phyloP scores from a whole-genome alignment of 2,797 vertebrate genomes.

The Loriculus beryllinus region DNA sequence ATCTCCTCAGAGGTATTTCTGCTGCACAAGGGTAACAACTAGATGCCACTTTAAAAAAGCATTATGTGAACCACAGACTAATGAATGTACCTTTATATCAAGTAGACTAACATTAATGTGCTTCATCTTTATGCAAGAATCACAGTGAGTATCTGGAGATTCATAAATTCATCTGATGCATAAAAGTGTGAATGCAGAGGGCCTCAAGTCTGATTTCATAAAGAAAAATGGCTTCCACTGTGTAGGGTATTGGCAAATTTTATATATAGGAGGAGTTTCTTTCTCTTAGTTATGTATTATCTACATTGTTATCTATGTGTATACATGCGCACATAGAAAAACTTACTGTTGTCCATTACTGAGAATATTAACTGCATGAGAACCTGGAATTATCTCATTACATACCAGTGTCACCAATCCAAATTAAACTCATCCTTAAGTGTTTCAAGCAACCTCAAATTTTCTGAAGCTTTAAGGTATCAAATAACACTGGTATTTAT shows the following conservation, averaged over 20 bases:
- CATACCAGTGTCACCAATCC: background rate
- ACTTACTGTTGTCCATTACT: background rate
- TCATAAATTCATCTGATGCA: background rate
- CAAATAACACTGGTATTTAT: background rate
- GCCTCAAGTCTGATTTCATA: background rate
- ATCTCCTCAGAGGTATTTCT: conserved; percentile 15
- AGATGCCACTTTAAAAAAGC: conserved; percentile 4
- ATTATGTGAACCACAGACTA: conserved; percentile 5
- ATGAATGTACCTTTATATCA: background rate
- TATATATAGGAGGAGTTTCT: background rate
- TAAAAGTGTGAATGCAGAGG: background rate
- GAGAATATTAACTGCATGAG: background rate
- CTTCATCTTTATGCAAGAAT: conserved; percentile 10
- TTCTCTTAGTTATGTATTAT: background rate
- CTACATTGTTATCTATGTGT: background rate
- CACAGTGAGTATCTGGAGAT: background rate
- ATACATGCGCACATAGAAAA: background rate
- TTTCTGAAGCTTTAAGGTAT: background rate
- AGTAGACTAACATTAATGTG: background rate
- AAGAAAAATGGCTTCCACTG: background rate
- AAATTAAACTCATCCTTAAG: background rate
- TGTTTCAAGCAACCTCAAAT: background rate
- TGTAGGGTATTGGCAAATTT: background rate
- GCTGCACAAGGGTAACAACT: background rate
- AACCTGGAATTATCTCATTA: background rate